These are phyloP conservation scores for Euspilapteryx auroguttella DNA, from an alignment of 2,888 invertebrate species.

Conservation along the genomic window DNA sequence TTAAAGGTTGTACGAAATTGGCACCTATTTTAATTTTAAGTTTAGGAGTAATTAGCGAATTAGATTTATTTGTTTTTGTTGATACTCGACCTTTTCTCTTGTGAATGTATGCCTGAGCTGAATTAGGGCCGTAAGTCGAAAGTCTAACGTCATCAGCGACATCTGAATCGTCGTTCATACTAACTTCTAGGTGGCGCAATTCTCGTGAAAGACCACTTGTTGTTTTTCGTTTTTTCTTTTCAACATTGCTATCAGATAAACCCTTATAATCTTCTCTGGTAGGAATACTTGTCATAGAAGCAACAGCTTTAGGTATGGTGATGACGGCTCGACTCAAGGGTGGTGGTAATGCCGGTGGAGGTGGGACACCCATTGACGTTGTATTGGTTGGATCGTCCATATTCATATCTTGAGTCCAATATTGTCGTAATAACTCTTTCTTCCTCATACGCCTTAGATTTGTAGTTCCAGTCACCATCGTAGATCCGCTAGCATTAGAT, in stretches of 20 bases:
- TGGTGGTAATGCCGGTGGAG: constrained; percentile 62
- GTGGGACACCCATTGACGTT: constrained; percentile 44
- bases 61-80: constrained; percentile 20
- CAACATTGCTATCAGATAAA: constrained; percentile 64
- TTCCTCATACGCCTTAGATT: constrained; percentile 86
- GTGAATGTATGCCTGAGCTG: constrained; percentile 17
- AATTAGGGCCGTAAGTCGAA: constrained; percentile 21
- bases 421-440: constrained; percentile 81
- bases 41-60: constrained; percentile 62
- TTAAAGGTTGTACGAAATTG: constrained; percentile 55
- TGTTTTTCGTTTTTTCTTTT: constrained; percentile 69
- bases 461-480: constrained; percentile 65
- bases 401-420: constrained; percentile 83
- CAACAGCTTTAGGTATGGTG: constrained; percentile 86
- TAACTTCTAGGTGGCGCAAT: constrained; percentile 64
- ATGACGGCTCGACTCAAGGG: constrained; percentile 71
- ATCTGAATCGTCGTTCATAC: constrained; percentile 59
- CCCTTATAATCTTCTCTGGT: constrained; percentile 82
- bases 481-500: constrained; percentile 36
- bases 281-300: constrained; percentile 85
- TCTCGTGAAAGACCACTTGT: constrained; percentile 61
- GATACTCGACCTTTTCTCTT: constrained; percentile 31
- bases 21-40: constrained; percentile 77
- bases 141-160: constrained; percentile 31
- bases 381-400: constrained; percentile 73